These are phyloP conservation scores for Protobothrops flavoviridis DNA, from an alignment of 2,113 vertebrate species.

Conservation along the genomic window DNA sequence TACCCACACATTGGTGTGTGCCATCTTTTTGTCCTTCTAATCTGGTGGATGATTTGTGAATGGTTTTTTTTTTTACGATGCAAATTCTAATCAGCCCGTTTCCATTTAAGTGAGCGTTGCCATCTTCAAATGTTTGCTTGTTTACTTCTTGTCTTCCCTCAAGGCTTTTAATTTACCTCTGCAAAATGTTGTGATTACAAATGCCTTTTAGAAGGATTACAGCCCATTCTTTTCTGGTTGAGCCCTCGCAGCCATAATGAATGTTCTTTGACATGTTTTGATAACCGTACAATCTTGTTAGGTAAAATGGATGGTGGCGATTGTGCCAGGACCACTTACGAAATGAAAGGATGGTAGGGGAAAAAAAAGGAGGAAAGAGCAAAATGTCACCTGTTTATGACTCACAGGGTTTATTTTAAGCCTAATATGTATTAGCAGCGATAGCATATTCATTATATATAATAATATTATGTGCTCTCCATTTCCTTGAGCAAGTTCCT, in stretches of 20 bases:
- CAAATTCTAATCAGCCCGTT: neutral
- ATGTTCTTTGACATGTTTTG: conserved; percentile 45
- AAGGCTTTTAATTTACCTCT: conserved; percentile 19
- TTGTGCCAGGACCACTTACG: conserved; percentile 18
- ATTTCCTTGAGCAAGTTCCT: neutral
- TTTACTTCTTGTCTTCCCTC: conserved; percentile 29
- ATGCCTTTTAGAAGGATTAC: conserved; percentile 37
- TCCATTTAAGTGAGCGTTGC: neutral
- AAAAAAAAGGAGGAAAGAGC: neutral
- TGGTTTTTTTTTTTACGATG: neutral
- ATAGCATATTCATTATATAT: neutral
- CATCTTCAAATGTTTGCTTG: neutral
- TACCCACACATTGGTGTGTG: neutral
- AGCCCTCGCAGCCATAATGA: conserved; percentile 31
- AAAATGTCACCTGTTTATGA: conserved; percentile 2
- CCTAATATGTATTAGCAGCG: neutral
- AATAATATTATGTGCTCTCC: neutral
- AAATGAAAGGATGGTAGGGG: conserved; percentile 11
- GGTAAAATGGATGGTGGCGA: conserved; percentile 38
- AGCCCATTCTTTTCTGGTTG: conserved; percentile 25
- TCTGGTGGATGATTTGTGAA: neutral
- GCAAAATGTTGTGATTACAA: conserved; percentile 32
- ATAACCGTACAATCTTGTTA: conserved; percentile 34
- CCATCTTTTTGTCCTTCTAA: too few relatives aligned
- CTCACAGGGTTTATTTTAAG: neutral